A percentile compares a stretch with the other conserved stretches of the same genome.
phyloP scores from a whole-genome alignment of 2,113 vertebrate genomes.

The Oriolus oriolus region DNA sequence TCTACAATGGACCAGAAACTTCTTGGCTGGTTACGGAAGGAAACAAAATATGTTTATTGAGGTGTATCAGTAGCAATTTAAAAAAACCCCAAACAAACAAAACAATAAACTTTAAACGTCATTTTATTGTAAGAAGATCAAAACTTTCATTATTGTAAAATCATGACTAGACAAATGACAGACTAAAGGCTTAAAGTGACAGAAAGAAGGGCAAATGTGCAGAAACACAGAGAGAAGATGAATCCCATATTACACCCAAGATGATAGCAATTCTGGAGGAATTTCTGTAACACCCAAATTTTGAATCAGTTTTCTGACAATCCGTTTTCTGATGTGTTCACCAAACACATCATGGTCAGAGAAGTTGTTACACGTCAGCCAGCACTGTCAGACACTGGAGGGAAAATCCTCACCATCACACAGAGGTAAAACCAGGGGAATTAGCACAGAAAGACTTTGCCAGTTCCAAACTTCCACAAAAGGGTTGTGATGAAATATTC shows the following conservation, averaged over 20 bases:
- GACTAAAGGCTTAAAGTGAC: background rate
- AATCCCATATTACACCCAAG: fast-evolving
- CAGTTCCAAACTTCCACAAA: background rate
- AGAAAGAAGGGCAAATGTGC: background rate
- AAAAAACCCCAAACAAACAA: background rate
- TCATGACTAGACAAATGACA: background rate
- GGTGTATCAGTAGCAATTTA: background rate
- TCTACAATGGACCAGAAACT: background rate
- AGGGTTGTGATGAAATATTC: background rate
- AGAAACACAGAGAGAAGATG: background rate
- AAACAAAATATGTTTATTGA: background rate
- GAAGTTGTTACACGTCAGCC: background rate
- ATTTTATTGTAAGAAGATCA: background rate
- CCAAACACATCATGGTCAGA: background rate
- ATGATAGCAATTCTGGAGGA: background rate
- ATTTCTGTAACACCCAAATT: background rate
- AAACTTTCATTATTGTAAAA: background rate
- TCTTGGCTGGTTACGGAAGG: background rate
- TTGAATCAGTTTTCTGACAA: background rate
- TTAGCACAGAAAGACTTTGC: background rate
- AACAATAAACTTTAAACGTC: background rate
- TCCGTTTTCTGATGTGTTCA: background rate
- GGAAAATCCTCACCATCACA: background rate
- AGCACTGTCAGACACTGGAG: background rate
- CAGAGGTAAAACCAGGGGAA: background rate